phyloP scores from a whole-genome alignment of 2,888 invertebrate species.

The Mongoloraphidia duomilia region DNA sequence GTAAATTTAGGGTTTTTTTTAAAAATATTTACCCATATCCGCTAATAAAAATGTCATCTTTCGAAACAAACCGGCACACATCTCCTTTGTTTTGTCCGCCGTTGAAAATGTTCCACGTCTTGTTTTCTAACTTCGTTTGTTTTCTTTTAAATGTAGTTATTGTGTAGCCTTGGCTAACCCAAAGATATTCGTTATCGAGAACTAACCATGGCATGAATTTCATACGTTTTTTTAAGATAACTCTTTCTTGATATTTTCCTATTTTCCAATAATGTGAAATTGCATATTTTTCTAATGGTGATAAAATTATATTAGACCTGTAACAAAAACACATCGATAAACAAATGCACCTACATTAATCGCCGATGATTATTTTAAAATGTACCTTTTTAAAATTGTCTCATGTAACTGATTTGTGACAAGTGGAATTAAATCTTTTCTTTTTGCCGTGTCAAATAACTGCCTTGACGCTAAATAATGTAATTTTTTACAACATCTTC shows the following conservation, averaged over 20 bases:
- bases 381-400: constrained; percentile 13
- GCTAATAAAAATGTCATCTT: constrained; percentile 25
- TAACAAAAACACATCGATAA: constrained; percentile 1
- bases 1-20: background rate
- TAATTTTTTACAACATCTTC: constrained; percentile 33
- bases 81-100: constrained; percentile 24
- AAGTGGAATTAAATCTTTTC: constrained; percentile 3
- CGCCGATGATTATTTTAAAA: background rate
- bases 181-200: constrained; percentile 33
- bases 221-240: constrained; percentile 28
- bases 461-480: constrained; percentile 12
- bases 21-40: constrained; percentile 28
- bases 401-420: constrained; percentile 14
- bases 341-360: background rate
- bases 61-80: constrained; percentile 32
- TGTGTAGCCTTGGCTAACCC: constrained; percentile 35
- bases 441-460: constrained; percentile 4
- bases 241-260: constrained; percentile 34
- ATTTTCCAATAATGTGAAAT: constrained; percentile 39
- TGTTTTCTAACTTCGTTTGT: constrained; percentile 14
- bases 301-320: constrained; percentile 24
- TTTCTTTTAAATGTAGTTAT: constrained; percentile 25
- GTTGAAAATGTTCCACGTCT: constrained; percentile 11
- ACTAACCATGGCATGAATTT: constrained; percentile 39
- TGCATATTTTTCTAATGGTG: constrained; percentile 26